Conservation (phyloP, 2,113 vertebrate species). For the Thunnus thynnus region DNA sequence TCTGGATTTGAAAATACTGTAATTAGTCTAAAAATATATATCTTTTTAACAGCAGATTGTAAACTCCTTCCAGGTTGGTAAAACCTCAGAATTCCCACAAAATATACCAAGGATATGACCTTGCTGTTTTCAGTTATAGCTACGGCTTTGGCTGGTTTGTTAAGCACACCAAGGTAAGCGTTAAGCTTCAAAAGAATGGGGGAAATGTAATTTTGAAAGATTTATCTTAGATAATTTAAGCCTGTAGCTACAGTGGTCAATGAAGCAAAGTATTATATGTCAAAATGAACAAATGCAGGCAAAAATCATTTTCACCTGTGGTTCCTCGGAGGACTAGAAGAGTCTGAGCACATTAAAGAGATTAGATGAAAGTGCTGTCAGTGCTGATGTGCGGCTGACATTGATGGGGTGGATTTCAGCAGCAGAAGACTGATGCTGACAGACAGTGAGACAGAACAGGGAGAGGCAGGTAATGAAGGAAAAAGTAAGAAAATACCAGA, state of each 20-base stretch:
- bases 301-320: conserved; percentile 48
- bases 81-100: not conserved
- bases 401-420: conserved; percentile 53
- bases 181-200: not conserved
- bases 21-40: not conserved
- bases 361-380: conserved; percentile 77
- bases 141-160: conserved; percentile 2
- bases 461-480: conserved; percentile 43
- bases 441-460: conserved; percentile 39
- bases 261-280: conserved; percentile 62
- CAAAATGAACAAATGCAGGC: conserved; percentile 65
- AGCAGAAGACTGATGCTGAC: conserved; percentile 51
- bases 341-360: conserved; percentile 72
- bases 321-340: conserved; percentile 39
- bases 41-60: not conserved
- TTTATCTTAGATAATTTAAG: conserved; percentile 46
- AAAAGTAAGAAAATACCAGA: conserved; percentile 39
- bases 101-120: conserved; percentile 10
- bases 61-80: not conserved
- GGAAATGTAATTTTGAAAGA: conserved; percentile 24
- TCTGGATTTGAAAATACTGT: no score
- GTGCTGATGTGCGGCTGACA: conserved; percentile 72
- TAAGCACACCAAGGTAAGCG: not conserved
- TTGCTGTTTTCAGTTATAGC: not conserved
- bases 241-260: conserved; percentile 38